Evolutionary conservation across 2,797 vertebrate species (phyloP).

Genomic region (Dermochelys coriacea): DNA sequence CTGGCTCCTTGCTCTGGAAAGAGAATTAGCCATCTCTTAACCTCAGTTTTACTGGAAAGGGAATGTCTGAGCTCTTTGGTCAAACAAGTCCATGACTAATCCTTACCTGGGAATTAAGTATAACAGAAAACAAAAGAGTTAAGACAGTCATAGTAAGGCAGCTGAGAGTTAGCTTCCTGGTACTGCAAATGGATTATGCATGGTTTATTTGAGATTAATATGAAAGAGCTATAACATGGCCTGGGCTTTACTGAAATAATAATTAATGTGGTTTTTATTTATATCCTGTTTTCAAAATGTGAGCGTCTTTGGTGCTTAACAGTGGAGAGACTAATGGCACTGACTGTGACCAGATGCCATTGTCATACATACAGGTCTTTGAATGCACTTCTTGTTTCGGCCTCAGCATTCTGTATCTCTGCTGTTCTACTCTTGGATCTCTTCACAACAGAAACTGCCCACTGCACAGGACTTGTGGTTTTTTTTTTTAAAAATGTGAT

Average conservation of each 20-base stretch:
- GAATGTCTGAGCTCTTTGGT: not conserved
- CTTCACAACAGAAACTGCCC: not conserved
- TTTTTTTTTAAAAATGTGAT: not conserved
- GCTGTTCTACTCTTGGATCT: not conserved
- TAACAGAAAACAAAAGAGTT: not conserved
- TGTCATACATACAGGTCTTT: not conserved
- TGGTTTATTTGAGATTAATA: not conserved
- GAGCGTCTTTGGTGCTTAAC: not conserved
- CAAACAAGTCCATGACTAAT: not conserved
- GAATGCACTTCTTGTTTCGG: not conserved
- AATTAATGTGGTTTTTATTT: not conserved
- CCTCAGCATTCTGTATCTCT: not conserved
- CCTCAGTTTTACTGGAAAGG: not conserved
- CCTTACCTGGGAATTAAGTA: not conserved
- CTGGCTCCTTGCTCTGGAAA: not conserved
- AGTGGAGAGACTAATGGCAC: not conserved
- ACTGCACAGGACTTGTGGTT: not conserved
- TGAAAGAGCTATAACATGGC: not conserved
- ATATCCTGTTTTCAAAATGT: not conserved
- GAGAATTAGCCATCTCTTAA: not conserved
- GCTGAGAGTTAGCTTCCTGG: not conserved
- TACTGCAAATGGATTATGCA: not conserved
- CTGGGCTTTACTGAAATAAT: not conserved
- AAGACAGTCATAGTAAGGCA: not conserved
- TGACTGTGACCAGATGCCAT: not conserved